Evolutionary conservation across 2,888 invertebrate species (phyloP).

Genomic region (Drosophila melanocephala): DNA sequence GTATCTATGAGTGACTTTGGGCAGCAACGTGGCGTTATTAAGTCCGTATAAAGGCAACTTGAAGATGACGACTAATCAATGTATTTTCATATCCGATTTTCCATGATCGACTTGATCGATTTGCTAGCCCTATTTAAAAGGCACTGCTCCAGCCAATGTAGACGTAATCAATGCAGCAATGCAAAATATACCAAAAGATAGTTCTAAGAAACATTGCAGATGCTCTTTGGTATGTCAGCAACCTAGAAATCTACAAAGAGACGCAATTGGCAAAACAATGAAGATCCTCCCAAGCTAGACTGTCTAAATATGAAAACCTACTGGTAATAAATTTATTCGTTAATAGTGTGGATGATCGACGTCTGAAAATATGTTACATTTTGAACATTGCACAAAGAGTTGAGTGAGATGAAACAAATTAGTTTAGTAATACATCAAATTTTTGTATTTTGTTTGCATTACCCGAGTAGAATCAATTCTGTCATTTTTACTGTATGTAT

Average conservation of each 20-base stretch:
- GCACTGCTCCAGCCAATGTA: background rate
- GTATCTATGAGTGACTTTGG: background rate
- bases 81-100: background rate
- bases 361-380: constrained; percentile 1
- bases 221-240: background rate
- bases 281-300: background rate
- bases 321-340: background rate
- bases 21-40: background rate
- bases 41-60: background rate
- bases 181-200: background rate
- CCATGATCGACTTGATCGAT: background rate
- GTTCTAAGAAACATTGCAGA: background rate
- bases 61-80: background rate
- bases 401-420: background rate
- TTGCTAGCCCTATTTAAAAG: background rate
- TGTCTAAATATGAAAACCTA: background rate
- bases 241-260: background rate
- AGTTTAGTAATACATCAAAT: background rate
- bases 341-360: background rate
- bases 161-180: background rate
- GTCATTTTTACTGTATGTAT: background rate
- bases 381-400: background rate
- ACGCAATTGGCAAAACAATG: background rate
- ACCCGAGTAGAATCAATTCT: background rate
- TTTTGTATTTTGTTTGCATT: background rate